Evolutionary conservation across 2,113 vertebrate genomes (phyloP).

Genomic region (Micronycteris hirsuta): DNA sequence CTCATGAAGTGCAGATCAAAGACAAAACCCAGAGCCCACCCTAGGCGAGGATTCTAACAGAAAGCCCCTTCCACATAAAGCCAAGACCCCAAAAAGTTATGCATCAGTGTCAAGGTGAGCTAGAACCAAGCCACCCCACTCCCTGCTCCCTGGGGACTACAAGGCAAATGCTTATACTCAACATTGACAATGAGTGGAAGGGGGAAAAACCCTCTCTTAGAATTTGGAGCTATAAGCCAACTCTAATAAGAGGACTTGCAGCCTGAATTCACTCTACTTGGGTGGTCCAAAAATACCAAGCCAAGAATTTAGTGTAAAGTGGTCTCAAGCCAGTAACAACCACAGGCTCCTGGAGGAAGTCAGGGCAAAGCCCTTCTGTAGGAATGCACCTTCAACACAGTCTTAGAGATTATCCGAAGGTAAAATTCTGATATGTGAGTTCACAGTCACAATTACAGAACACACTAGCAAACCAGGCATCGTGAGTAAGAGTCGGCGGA

Average conservation of each 20-base stretch:
- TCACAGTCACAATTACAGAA: not conserved
- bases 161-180: not conserved
- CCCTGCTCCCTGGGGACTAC: not conserved
- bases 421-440: not conserved
- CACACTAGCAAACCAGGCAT: not conserved
- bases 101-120: not conserved
- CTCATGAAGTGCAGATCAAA: not conserved
- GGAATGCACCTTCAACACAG: conserved; percentile 7
- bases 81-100: not conserved
- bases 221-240: conserved; percentile 34
- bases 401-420: not conserved
- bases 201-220: not conserved
- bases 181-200: not conserved
- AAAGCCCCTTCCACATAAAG: not conserved
- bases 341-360: conserved; percentile 39
- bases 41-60: not conserved
- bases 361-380: not conserved
- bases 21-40: not conserved
- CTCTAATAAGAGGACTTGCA: conserved; percentile 41
- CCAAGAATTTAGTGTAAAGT: conserved; percentile 63
- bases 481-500: not conserved
- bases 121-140: not conserved
- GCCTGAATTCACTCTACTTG: conserved; percentile 42
- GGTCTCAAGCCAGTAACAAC: conserved; percentile 34
- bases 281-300: conserved; percentile 47